Evolutionary conservation across 1,140 invertebrate genomes (phyloP), one percentile per base, ranked within the genome.

Genomic region (Diorhabda sublineata): DNA sequence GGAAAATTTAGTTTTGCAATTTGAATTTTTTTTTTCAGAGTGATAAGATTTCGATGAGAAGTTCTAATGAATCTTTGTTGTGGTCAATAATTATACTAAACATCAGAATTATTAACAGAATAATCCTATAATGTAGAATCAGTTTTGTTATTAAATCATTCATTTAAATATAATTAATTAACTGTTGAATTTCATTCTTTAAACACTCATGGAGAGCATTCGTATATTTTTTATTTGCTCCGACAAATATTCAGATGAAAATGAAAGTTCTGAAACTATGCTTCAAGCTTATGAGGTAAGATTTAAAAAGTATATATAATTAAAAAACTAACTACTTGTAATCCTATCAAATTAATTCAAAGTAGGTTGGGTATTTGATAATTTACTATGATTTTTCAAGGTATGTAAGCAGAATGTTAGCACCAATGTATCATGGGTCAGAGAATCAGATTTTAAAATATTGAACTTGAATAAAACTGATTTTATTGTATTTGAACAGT

Each of bases 401-500:
- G 83, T 83, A 76, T 84, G 86, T 61, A 77, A 81, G 43, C 80
- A 84, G 68, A 79, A 83, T 71, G 79, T 70, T 42, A 65, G 82
- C 9, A 79, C 87, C 8, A 74, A 79, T 58, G 81, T 84, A 47
- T 56, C 73, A 45, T 90, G 87, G 87, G 78, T 87, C 3, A 76
- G 71, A 26, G 83, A 84, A 74, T 72, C 79, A 42, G 72, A 85
- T 3, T 86, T 85, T 64, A 66, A 81, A 6, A 72, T 77, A 44
- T 70, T 84, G 5, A 79, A 85, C 4, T 81, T 90, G 8, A 84
- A 81, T 59, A 92, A 91, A 73, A 88, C 85, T 73, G 90, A 93
- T 84, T 87, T 92, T 3, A 90, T 92, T 77, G 84, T 95, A 0
- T 83, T 92, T 75, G 86, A 92, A 72, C 82, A 86, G 42, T 94